Evolutionary conservation across 2,888 invertebrate genomes (phyloP), one percentile per base, ranked within the genome.

Genomic region (Brachyptera risi): DNA sequence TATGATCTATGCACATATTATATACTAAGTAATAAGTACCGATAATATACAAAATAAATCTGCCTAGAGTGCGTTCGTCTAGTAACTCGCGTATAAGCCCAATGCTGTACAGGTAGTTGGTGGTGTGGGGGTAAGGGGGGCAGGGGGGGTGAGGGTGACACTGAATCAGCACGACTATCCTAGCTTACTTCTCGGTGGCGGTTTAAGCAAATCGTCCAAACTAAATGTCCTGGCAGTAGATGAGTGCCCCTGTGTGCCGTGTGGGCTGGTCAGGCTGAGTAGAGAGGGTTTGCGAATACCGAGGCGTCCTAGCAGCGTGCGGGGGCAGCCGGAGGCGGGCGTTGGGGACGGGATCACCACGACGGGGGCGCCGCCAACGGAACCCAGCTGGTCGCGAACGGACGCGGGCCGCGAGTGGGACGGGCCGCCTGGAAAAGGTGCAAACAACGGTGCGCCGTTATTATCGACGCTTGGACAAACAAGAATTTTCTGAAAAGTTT

Each of bases 211-310:
- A 86, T 90, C 89, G 83, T 90, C 90, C 83, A 89, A 84, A 83
- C 88, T 89, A 84, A 89, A 89, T 76, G 90, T 89, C 80, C 89
- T 83, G 76, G 86, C 85, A 77, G 87, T 83, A 71, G 83, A 80
- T 76, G 83, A 83, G 69, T 78, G 78, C 73, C 75, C 73, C 74
- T 69, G 66, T 66, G 64, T 62, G 68, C 70, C 64, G 77, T 76
- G 75, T 79, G 82, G 80, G 78, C 84, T 81, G 83, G 87, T 84
- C 79, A 88, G 84, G 80, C 88, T 88, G 79, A 89, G 82, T 79
- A 89, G 84, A 77, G 89, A 90, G 79, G 89, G 88, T 85, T 90
- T 90, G 82, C 90, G 86, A 80, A 90, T 88, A 84, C 89, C 88
- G 80, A 90, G 84, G 79, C 88, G 86, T 79, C 87, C 86, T 77